Conservation (phyloP, 2,888 invertebrate species). For the Pseudococcus longispinus region DNA sequence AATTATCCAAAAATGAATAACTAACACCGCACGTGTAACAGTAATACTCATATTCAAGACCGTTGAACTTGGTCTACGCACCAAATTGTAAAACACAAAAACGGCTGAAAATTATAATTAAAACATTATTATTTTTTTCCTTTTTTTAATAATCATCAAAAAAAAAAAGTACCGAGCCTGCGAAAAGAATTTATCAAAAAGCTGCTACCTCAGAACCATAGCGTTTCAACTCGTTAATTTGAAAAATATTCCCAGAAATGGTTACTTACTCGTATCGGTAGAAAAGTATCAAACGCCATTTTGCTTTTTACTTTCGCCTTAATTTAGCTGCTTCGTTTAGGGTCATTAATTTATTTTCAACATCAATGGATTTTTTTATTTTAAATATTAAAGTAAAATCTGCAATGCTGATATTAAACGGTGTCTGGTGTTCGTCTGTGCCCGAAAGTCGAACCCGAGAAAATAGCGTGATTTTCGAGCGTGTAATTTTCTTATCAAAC, state of each 20-base stretch:
- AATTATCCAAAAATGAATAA: not conserved
- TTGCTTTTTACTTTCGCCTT: constrained; percentile 34
- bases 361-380: constrained; percentile 15
- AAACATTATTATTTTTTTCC: not conserved
- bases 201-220: not conserved
- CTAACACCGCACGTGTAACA: not conserved
- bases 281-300: constrained; percentile 18
- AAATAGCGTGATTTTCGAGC: constrained; percentile 13
- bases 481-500: constrained; percentile 26
- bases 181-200: constrained; percentile 9
- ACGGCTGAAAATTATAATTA: constrained; percentile 12
- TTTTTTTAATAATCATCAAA: not conserved
- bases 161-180: not conserved
- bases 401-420: not conserved
- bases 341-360: constrained; percentile 26
- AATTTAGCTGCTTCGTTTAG: not conserved
- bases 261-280: not conserved
- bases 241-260: not conserved
- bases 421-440: not conserved
- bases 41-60: not conserved
- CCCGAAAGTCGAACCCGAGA: not conserved
- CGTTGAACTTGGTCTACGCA: not conserved
- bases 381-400: not conserved
- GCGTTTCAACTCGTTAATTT: constrained; percentile 4
- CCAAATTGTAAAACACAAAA: not conserved